Evolutionary conservation across 2,113 vertebrate species (phyloP), one percentile per base, ranked within the genome.

Genomic region (Myiagra hebetior): DNA sequence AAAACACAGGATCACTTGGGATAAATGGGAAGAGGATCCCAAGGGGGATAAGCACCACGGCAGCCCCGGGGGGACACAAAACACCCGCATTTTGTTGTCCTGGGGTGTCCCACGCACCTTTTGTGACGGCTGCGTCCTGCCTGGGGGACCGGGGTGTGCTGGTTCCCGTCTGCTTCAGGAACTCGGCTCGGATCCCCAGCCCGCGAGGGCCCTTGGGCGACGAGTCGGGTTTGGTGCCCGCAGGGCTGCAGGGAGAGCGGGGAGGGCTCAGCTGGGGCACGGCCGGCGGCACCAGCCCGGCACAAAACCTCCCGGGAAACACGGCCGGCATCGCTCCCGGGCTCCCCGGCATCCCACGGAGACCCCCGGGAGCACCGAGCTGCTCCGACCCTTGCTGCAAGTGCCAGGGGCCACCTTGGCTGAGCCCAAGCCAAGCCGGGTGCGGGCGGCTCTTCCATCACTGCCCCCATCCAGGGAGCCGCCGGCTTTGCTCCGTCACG

Each of bases 141-240:
- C 98, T 97, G 47, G 98, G 98, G 44, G 98, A 99, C 80, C 98
- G 98, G 44, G 98, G 97, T 1, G 97, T 65, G 28, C 98, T 80
- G 62, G 89, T 85, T 97, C 99, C 98, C 76, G 98, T 82, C 96
- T 98, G 95, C 89, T 97, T 98, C 87, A 99, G 98, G 97, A 99
- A 98, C 68, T 99, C 98, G 46, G 98, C 97, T 95, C 98, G 98
- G 97, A 99, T 98, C 82, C 98, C 98, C 86, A 98, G 97, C 79
- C 97, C 97, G 2, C 99, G 99, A 67, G 98, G 95, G 97, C 98
- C 97, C 97, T 98, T 98, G 63, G 99, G 99, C 14, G 99, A 99
- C 21, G 99, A 98, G 94, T 99, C 99, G 1, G 99, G 99, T 90
- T 99, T 99, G 81, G 96, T 91, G 37, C 98, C 98, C 86, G 98